Percentiles rank a stretch among this genome's conserved stretches.
Conservation (phyloP, 2,113 vertebrate species). For the Rhodinocichla rosea region DNA sequence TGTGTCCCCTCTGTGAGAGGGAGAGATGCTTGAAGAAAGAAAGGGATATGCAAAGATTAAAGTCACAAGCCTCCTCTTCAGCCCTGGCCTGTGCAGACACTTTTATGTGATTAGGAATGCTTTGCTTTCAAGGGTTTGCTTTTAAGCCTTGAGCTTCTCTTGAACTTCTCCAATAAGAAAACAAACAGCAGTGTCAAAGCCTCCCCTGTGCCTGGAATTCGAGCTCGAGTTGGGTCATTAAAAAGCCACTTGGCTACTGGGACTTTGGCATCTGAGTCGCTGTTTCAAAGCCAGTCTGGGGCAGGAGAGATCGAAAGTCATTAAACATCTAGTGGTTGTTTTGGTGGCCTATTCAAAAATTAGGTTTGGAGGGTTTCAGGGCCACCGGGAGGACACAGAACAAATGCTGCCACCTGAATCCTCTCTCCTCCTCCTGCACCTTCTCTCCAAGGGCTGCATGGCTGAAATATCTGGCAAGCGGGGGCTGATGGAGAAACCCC, state of each 20-base stretch:
- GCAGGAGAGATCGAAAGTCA: conserved; percentile 66
- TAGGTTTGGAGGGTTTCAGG: conserved; percentile 27
- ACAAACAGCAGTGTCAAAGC: conserved; percentile 75
- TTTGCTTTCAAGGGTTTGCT: conserved; percentile 76
- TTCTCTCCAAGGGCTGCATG: not conserved
- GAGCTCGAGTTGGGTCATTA: conserved; percentile 57
- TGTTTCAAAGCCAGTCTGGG: conserved; percentile 63
- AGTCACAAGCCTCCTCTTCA: conserved; percentile 69
- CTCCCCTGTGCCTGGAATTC: conserved; percentile 62
- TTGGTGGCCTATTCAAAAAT: conserved; percentile 60
- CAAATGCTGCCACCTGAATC: conserved; percentile 19
- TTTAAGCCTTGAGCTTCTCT: conserved; percentile 75
- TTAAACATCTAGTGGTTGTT: conserved; percentile 57
- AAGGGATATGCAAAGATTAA: conserved; percentile 71
- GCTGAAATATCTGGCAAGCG: not conserved
- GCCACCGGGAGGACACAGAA: not conserved
- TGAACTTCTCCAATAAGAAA: conserved; percentile 78
- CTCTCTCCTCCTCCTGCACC: not conserved
- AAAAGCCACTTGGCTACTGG: conserved; percentile 48
- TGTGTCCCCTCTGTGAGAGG: conserved; percentile 29
- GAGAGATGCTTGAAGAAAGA: conserved; percentile 68
- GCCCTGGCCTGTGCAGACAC: conserved; percentile 66
- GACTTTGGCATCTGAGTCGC: conserved; percentile 57
- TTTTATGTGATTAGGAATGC: conserved; percentile 80
- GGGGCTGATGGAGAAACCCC: not conserved